phyloP scores from a whole-genome alignment of 2,888 invertebrate species.

The Trichopria drosophilae region DNA sequence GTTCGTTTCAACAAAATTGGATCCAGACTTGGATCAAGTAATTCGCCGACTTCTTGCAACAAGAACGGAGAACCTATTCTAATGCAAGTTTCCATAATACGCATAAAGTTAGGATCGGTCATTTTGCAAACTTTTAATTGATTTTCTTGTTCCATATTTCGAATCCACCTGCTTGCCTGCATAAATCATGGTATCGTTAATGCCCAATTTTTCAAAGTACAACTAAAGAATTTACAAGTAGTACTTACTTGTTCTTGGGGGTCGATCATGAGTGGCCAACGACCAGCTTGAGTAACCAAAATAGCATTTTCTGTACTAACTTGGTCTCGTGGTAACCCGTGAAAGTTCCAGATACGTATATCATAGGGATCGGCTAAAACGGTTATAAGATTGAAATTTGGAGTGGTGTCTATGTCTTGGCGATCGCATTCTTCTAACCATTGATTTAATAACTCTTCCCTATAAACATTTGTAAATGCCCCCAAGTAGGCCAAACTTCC shows the following conservation, averaged over 20 bases:
- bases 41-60: slow-evolving; percentile 86
- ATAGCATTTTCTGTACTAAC: slow-evolving; percentile 93
- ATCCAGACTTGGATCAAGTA: slow-evolving; percentile 81
- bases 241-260: slow-evolving; percentile 85
- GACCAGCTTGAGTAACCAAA: slow-evolving; percentile 77
- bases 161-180: slow-evolving; percentile 92
- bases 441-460: slow-evolving; percentile 66
- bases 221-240: neutral
- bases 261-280: slow-evolving; percentile 92
- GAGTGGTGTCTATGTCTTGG: slow-evolving; percentile 72
- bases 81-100: slow-evolving; percentile 79
- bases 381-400: slow-evolving; percentile 68
- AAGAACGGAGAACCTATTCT: slow-evolving; percentile 83
- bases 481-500: slow-evolving; percentile 90
- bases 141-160: slow-evolving; percentile 80
- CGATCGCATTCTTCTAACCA: slow-evolving; percentile 73
- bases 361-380: slow-evolving; percentile 83
- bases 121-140: slow-evolving; percentile 78
- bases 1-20: slow-evolving; percentile 83
- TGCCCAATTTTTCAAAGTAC: no score
- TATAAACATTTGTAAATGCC: slow-evolving; percentile 78
- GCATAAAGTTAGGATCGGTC: slow-evolving; percentile 74
- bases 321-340: slow-evolving; percentile 82
- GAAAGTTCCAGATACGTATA: slow-evolving; percentile 86
- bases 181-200: slow-evolving; percentile 18